Percentiles rank a stretch among this genome's conserved stretches.
phyloP scores from a whole-genome alignment of 1,140 invertebrate species.

The Caenorhabditis tropicalis region DNA sequence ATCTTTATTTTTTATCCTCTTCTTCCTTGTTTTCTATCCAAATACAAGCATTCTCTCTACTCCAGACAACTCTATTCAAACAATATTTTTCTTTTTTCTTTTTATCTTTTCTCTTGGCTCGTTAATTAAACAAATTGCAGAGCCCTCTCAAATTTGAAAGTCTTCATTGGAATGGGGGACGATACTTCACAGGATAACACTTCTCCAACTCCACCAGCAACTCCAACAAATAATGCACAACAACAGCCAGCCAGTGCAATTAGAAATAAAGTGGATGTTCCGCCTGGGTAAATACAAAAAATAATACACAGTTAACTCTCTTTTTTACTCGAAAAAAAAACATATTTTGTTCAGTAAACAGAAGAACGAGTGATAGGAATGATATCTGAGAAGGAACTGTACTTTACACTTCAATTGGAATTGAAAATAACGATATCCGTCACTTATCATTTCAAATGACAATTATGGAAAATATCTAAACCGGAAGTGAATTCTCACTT shows the following conservation, averaged over 20 bases:
- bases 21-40: constrained; percentile 13
- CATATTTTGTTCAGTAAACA: not conserved
- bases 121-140: not conserved
- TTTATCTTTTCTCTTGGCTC: not conserved
- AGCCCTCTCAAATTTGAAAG: constrained; percentile 35
- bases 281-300: constrained; percentile 30
- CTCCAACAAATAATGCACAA: not conserved
- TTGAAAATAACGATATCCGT: too few species aligned
- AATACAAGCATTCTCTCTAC: not conserved
- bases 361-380: not conserved
- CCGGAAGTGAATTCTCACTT: too few species aligned
- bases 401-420: too few species aligned
- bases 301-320: not conserved
- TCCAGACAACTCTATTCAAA: not conserved
- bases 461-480: too few species aligned
- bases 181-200: constrained; percentile 22
- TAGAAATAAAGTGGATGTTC: constrained; percentile 42
- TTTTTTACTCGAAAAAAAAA: constrained; percentile 14
- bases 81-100: not conserved
- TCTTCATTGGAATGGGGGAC: constrained; percentile 24
- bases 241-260: constrained; percentile 29
- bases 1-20: not conserved
- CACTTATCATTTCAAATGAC: too few species aligned
- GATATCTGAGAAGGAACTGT: not conserved
- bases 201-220: not conserved